A percentile compares a stretch with the other conserved stretches of the same genome.
These are phyloP conservation scores for crab-eating macaque (Macaca fascicularis) DNA, from an alignment of 2,113 vertebrate genomes.

Conservation along the genomic window DNA sequence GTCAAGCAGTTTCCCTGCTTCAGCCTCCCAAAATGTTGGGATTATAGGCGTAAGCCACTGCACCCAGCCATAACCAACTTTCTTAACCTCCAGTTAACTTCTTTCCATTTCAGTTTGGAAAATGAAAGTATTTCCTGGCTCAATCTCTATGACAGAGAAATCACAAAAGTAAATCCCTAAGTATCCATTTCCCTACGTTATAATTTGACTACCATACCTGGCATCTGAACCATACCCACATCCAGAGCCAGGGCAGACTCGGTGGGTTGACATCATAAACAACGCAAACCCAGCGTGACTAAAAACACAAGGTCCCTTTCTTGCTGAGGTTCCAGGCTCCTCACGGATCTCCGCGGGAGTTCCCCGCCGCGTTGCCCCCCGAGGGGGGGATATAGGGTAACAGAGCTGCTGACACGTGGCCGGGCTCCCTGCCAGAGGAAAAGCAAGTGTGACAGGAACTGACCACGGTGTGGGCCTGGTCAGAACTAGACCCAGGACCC, in stretches of 20 bases:
- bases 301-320: not conserved
- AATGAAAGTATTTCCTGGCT: not conserved
- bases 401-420: not conserved
- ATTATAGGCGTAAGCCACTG: not conserved
- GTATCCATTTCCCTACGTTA: not conserved
- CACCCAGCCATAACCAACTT: not conserved
- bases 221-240: not conserved
- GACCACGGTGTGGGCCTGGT: not conserved
- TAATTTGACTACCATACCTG: not conserved
- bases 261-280: not conserved
- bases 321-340: not conserved
- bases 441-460: not conserved
- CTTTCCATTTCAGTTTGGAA: not conserved
- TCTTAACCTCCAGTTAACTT: not conserved
- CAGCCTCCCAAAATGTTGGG: not conserved
- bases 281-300: not conserved
- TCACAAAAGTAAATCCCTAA: not conserved
- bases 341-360: rapidly evolving
- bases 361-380: rapidly evolving
- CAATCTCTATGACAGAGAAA: not conserved
- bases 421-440: not conserved
- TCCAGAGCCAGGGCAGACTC: not conserved
- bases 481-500: not conserved
- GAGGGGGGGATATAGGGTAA: not conserved
- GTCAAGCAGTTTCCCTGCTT: not conserved